A percentile compares a stretch with the other conserved stretches of the same genome.
Evolutionary conservation across 2,888 invertebrate species (phyloP).

Genomic region (Theretra japonica): DNA sequence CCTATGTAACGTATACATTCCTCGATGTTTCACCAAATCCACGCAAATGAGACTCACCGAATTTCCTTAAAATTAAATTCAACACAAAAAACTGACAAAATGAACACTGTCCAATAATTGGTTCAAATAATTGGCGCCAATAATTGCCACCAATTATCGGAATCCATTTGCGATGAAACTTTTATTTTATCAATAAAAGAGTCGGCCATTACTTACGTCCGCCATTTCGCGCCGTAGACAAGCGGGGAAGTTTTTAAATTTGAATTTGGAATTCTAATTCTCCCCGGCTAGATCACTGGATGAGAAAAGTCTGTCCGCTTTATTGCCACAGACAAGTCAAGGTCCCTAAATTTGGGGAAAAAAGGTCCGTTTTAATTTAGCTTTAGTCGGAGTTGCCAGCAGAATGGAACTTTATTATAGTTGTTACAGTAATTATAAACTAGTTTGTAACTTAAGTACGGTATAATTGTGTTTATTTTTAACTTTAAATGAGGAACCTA

Average conservation of each 20-base stretch:
- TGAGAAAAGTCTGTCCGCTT: slow-evolving; percentile 17
- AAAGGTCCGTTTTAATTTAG: slow-evolving; percentile 20
- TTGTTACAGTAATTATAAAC: slow-evolving; percentile 2
- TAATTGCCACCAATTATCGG: background rate
- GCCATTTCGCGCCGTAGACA: slow-evolving; percentile 15
- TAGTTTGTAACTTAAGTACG: background rate
- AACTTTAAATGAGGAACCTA: background rate
- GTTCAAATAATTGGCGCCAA: slow-evolving; percentile 20
- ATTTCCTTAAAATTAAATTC: background rate
- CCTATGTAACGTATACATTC: background rate
- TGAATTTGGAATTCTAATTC: slow-evolving; percentile 29
- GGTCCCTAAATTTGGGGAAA: slow-evolving; percentile 12
- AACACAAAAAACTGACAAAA: background rate
- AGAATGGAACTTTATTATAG: slow-evolving; percentile 7
- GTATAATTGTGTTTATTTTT: slow-evolving; percentile 11
- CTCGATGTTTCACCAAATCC: background rate
- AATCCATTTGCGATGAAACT: slow-evolving; percentile 16
- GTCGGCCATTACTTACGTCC: background rate
- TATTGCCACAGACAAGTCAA: slow-evolving; percentile 13
- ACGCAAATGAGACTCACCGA: background rate
- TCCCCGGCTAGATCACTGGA: slow-evolving; percentile 14
- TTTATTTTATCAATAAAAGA: slow-evolving; percentile 13
- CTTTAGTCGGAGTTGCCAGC: background rate
- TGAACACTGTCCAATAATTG: slow-evolving; percentile 19
- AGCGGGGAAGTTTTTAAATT: slow-evolving; percentile 29